phyloP scores from a whole-genome alignment of 1,140 invertebrate genomes.

The Drosophila malerkotliana region DNA sequence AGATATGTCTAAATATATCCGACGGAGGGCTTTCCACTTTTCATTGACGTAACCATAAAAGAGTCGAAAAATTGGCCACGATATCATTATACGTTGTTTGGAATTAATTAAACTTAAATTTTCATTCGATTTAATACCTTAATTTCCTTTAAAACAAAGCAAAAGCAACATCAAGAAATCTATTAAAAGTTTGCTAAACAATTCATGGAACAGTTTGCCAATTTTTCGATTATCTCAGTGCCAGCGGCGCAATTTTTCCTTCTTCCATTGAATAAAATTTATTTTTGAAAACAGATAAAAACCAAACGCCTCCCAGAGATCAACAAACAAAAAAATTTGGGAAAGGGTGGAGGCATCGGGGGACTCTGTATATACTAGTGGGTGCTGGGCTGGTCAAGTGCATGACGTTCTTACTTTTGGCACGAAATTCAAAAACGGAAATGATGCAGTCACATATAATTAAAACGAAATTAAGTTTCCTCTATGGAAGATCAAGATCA shows the following conservation, averaged over 20 bases:
- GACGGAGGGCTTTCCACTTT: slow-evolving; percentile 44
- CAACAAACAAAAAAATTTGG: slow-evolving; percentile 11
- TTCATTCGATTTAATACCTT: too few relatives aligned
- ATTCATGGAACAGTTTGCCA: slow-evolving; percentile 23
- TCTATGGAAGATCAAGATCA: slow-evolving; percentile 28
- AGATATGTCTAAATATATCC: slow-evolving; percentile 55
- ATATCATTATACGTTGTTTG: slow-evolving; percentile 11
- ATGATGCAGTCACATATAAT: slow-evolving; percentile 36
- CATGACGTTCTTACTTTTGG: slow-evolving; percentile 46
- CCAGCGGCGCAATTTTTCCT: slow-evolving; percentile 53
- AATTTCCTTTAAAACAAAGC: not conserved
- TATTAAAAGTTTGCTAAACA: slow-evolving; percentile 3
- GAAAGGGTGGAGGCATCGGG: not conserved
- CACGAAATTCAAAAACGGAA: slow-evolving; percentile 49
- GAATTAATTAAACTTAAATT: slow-evolving; percentile 1
- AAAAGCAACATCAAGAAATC: not conserved
- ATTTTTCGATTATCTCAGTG: slow-evolving; percentile 23
- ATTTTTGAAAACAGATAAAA: slow-evolving; percentile 60
- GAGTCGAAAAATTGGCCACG: slow-evolving; percentile 31
- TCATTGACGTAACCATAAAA: slow-evolving; percentile 71
- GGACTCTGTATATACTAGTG: not conserved
- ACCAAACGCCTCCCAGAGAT: slow-evolving; percentile 18
- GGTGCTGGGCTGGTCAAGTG: slow-evolving; percentile 18
- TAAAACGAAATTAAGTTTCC: not conserved
- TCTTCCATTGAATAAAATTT: slow-evolving; percentile 59